Evolutionary conservation across 2,888 invertebrate species (phyloP).

Genomic region (Diploptera punctata): DNA sequence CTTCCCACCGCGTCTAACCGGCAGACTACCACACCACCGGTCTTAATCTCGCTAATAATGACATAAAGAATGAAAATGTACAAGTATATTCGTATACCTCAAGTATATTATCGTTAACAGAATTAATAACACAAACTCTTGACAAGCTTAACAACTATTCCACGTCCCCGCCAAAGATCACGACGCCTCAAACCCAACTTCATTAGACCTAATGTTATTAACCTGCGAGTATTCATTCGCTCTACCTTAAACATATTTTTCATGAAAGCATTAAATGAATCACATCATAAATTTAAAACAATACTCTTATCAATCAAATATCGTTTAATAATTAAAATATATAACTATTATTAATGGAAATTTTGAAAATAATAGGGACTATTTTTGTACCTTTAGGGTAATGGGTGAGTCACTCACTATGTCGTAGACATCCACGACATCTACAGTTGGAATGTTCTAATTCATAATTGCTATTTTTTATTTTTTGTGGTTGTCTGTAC

Average conservation of each 20-base stretch:
- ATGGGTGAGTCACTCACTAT: constrained; percentile 33
- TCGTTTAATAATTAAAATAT: background rate
- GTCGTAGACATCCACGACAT: constrained; percentile 28
- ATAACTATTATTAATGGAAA: background rate
- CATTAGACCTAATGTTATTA: constrained; percentile 33
- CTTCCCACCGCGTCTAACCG: constrained; percentile 34
- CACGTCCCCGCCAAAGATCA: constrained; percentile 4
- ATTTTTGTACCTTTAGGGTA: constrained; percentile 20
- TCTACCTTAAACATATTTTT: background rate
- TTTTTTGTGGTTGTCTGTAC: no score
- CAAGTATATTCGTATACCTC: background rate
- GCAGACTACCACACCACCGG: background rate
- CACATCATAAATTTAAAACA: no score
- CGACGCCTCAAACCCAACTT: constrained; percentile 33
- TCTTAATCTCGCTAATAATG: background rate
- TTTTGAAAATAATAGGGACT: constrained; percentile 11
- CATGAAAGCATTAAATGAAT: no score
- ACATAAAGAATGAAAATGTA: background rate
- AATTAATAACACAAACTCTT: no score
- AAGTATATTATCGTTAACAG: no score
- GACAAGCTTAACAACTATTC: no score
- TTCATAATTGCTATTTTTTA: background rate
- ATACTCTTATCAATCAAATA: background rate
- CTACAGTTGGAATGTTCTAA: constrained; percentile 36
- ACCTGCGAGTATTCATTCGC: constrained; percentile 35